These are phyloP conservation scores for Pristionchus entomophagus DNA, from an alignment of 2,888 invertebrate genomes.

Conservation along the genomic window DNA sequence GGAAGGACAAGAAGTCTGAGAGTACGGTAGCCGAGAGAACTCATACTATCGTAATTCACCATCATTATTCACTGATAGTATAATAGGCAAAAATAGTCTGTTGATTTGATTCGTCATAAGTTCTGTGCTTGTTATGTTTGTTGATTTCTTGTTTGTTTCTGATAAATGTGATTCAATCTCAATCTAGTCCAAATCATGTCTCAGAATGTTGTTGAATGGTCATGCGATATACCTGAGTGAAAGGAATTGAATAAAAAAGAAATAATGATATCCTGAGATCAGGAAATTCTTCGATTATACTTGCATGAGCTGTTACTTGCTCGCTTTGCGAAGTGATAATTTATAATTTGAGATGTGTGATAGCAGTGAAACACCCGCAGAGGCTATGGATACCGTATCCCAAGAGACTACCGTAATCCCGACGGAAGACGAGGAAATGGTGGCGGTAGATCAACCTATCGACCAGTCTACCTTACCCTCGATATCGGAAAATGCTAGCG, in stretches of 20 bases:
- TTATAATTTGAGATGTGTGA: not conserved
- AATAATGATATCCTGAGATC: too few species aligned
- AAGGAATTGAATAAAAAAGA: not conserved
- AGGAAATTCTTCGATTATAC: too few species aligned
- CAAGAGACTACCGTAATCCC: not conserved
- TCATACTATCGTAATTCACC: not conserved
- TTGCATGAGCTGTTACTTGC: too few species aligned
- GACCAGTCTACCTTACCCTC: conserved; percentile 22
- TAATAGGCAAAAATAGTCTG: not conserved
- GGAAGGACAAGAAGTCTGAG: conserved; percentile 35
- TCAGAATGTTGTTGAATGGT: not conserved
- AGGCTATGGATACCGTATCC: not conserved
- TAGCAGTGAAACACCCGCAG: not conserved
- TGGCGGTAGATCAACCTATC: not conserved
- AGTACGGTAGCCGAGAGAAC: conserved; percentile 31
- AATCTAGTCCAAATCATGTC: not conserved
- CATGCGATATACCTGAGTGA: not conserved
- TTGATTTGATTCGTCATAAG: not conserved
- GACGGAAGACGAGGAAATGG: not conserved
- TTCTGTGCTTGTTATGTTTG: not conserved
- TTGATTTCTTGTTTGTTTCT: conserved; percentile 5
- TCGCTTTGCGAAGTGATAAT: too few species aligned
- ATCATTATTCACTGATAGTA: not conserved
- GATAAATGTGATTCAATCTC: not conserved
- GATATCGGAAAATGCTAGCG: not conserved